Conservation (phyloP, 2,797 vertebrate species). For the Darevskia nairensis region DNA sequence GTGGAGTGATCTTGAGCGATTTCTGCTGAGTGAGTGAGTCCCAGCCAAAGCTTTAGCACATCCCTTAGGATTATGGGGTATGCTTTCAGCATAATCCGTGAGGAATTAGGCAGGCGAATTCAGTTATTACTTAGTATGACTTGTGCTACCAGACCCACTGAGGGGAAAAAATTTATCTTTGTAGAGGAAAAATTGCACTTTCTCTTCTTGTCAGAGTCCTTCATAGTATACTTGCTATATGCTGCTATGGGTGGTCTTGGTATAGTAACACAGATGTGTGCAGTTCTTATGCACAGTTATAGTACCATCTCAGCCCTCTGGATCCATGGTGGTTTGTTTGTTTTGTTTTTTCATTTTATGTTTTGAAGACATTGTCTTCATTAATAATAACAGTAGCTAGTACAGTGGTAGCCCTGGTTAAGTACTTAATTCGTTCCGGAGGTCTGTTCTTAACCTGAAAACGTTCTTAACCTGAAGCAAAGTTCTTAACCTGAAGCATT, state of each 20-base stretch:
- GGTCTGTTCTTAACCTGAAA: no score
- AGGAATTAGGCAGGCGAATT: slow-evolving; percentile 70
- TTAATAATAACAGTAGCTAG: neutral
- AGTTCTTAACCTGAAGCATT: no score
- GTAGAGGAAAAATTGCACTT: slow-evolving; percentile 55
- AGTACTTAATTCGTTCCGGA: no score
- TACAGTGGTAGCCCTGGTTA: no score
- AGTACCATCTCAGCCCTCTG: neutral
- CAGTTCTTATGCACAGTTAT: neutral
- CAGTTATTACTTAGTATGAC: slow-evolving; percentile 65
- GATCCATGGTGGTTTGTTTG: neutral
- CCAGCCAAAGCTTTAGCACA: slow-evolving; percentile 71
- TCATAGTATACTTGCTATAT: slow-evolving; percentile 48
- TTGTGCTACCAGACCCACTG: slow-evolving; percentile 61
- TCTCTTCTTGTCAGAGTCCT: slow-evolving; percentile 35
- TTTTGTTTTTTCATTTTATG: neutral
- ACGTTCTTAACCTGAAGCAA: no score
- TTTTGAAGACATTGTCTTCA: neutral
- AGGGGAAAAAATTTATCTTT: slow-evolving; percentile 58
- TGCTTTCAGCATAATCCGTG: slow-evolving; percentile 66
- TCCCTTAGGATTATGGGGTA: slow-evolving; percentile 69
- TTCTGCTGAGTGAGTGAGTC: slow-evolving; percentile 73
- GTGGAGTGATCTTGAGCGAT: slow-evolving; percentile 66
- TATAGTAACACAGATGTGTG: neutral
- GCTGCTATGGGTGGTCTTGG: slow-evolving; percentile 14